Percentiles rank a stretch among this genome's conserved stretches.
These are phyloP conservation scores for Empidonax alnorum DNA, from an alignment of 2,113 vertebrate species.

Conservation along the genomic window DNA sequence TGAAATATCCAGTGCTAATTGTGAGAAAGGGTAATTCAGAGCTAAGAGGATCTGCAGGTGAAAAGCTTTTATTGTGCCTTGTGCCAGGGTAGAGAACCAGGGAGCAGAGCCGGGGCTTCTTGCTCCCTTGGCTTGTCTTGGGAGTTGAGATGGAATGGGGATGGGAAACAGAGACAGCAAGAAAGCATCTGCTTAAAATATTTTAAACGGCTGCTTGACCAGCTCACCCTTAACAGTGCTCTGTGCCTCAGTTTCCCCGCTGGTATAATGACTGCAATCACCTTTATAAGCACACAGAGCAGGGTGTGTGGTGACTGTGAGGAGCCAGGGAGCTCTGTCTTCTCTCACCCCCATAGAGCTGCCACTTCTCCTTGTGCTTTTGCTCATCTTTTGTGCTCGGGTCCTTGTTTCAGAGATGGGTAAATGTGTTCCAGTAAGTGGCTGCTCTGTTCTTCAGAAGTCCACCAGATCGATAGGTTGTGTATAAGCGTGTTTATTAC, in stretches of 20 bases:
- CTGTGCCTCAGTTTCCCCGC: background rate
- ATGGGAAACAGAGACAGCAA: background rate
- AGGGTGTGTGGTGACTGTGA: background rate
- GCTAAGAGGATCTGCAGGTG: background rate
- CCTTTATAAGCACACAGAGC: background rate
- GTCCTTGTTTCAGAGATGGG: background rate
- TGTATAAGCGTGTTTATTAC: constrained; percentile 54
- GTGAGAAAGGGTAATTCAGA: background rate
- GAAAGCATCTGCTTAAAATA: background rate
- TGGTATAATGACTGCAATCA: background rate
- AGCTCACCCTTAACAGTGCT: accelerated
- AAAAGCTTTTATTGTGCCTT: background rate
- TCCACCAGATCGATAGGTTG: constrained; percentile 20
- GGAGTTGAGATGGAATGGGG: background rate
- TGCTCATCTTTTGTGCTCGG: background rate
- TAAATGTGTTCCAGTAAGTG: constrained; percentile 10
- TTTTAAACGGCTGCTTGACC: background rate
- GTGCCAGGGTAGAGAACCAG: background rate
- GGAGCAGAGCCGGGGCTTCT: background rate
- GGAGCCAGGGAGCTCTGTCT: background rate
- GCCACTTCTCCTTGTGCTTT: background rate
- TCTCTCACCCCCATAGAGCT: background rate
- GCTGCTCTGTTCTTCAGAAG: constrained; percentile 6
- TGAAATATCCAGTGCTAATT: background rate
- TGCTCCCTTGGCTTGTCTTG: background rate